Evolutionary conservation across 2,797 vertebrate genomes (phyloP).

Genomic region (Triplophysa bombifrons): DNA sequence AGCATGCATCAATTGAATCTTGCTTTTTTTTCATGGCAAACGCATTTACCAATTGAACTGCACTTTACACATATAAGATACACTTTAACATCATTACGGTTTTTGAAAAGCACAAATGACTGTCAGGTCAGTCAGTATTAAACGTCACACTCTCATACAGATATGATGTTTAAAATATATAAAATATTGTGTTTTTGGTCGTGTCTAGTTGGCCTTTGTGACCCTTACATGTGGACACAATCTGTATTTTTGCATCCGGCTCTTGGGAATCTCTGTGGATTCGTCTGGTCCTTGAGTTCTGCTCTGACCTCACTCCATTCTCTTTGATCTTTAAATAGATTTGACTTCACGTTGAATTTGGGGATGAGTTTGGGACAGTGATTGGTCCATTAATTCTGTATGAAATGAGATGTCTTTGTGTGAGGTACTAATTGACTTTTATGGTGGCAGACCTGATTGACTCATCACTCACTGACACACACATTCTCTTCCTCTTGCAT

Average conservation of each 20-base stretch:
- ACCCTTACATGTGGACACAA: no score
- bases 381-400: slow-evolving; percentile 25
- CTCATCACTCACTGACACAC: neutral
- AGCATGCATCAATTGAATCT: neutral
- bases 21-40: neutral
- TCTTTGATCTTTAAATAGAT: slow-evolving; percentile 18
- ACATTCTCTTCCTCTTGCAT: no score
- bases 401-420: slow-evolving; percentile 36
- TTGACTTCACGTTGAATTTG: slow-evolving; percentile 4
- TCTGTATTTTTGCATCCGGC: neutral
- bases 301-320: neutral
- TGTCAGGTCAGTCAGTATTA: neutral
- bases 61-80: no score
- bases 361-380: neutral
- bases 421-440: slow-evolving; percentile 28
- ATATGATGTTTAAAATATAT: no score
- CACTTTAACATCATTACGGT: neutral
- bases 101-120: neutral
- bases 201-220: no score
- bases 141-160: neutral
- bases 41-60: no score
- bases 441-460: neutral
- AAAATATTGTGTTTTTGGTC: no score
- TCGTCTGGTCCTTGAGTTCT: neutral
- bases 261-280: neutral